Evolutionary conservation across 2,888 invertebrate species (phyloP), one percentile per base, ranked within the genome.

Genomic region (Rhogogaster chlorosoma): DNA sequence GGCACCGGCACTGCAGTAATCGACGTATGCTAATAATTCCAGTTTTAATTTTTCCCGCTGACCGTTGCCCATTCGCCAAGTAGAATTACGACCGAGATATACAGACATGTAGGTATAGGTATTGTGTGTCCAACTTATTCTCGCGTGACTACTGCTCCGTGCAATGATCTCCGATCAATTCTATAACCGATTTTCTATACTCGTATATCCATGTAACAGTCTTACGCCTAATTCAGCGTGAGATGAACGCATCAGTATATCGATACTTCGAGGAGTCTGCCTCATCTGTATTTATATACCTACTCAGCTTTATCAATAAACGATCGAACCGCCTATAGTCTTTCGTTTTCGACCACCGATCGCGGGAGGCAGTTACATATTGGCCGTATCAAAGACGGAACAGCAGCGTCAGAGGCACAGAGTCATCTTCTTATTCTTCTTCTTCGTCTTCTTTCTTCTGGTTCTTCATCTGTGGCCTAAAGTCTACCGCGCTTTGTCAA

Each of bases 401-500:
- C 45, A 75, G 73, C 73, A 73, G 22, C n/a, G 73, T 73, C 73
- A 73, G 70, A 38, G 22, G 75, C 75, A 36, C 45, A 26, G 45
- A 75, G 70, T 71, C 70, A 71, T 75, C 83, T 38, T 42, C 84
- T 32, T 42, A 49, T 71, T 45, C 84, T 26, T 36, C 83, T 70
- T 26, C 71, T 71, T 71, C 71, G 45, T 36, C 53, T 15, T 2
- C n/a, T n/a, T 7, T 42, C 64, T 10, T 61, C 26, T 22, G 15
- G 36, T 15, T 67, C 61, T 67, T 83, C 45, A 18, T 67, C 32
- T 15, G 15, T 75, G 45, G 42, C 42, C 73, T 26, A 73, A 73
- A 84, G 57, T 86, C 84, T 84, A 85, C 87, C 87, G 85, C 86
- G 89, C 89, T 90, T 90, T 90, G 91, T 92, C 91, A 90, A 92